Base-by-base conservation (phyloP, 2,888 invertebrate species). In the Labia minor region DNA sequence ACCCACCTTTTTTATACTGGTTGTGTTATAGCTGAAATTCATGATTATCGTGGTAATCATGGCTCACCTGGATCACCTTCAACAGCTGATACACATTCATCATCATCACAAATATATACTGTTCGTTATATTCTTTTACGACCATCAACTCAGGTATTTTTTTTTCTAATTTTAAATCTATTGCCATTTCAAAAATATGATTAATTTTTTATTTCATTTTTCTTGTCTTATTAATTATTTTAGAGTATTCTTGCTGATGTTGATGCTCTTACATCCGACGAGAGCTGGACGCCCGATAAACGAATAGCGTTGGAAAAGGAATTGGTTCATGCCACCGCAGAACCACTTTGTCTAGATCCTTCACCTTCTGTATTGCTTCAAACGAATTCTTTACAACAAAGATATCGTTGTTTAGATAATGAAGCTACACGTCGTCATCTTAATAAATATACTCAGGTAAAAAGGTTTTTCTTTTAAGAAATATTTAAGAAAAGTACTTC, bases 1-100 rank as follows among this genome's bases (percentile, higher is more conserved):
- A 89, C 90, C 65, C 89, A 90, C 78, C 82, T 95, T 69, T 91
- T 93, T 80, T 93, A 95, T 78, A 90, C 88, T 72, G 95, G 95
- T 70, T 93, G 94, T 80, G 88, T 95, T 70, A 89, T 95, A 76
- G 91, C 90, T 73, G 92, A 95, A 82, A 85, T 95, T 73, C 84
- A 93, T 74, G 94, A 95, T 79, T 92, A 90, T 77, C 84, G 94
- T 75, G 33, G 33, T 61, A 64, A 21, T 49, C 61, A 61, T n/a
- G 65, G 20, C 6, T 62, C 62, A 37, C 63, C 62, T 10, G 66
- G 63, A 19, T 37, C 37, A 10, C 37, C 63, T 16, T 63, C 66
- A n/a, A 37, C 66, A 11, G 21, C 49, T 3, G 49, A 49, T 49
- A 49, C n/a, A 8, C 89, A 88, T 80, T 86, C 87, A 72, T 89